phyloP scores from a whole-genome alignment of 1,140 invertebrate species.

The Thrips palmi region DNA sequence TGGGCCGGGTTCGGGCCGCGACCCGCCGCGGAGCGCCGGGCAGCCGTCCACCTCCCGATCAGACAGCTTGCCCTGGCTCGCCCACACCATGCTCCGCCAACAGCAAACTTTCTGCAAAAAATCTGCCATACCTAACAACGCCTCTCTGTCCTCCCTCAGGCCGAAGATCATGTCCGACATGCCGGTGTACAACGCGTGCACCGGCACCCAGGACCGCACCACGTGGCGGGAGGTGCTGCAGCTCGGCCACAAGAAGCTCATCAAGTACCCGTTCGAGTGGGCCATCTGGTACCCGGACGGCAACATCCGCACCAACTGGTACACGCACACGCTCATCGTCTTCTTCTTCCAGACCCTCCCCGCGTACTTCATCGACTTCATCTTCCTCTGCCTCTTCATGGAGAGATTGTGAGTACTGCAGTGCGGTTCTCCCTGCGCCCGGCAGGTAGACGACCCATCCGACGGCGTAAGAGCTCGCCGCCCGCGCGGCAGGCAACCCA shows the following conservation, averaged over 20 bases:
- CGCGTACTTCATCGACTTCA: conserved; percentile 38
- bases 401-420: conserved; percentile 39
- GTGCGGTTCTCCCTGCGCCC: neutral
- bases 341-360: conserved; percentile 39
- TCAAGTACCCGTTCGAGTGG: conserved; percentile 32
- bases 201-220: conserved; percentile 37
- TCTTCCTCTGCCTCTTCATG: conserved; percentile 32
- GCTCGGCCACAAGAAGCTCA: conserved; percentile 20
- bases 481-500: neutral
- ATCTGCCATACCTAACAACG: neutral
- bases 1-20: too few species aligned
- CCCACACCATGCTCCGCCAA: conserved; percentile 1
- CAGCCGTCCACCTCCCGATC: too few species aligned
- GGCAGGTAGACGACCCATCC: neutral
- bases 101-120: neutral
- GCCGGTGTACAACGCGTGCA: conserved; percentile 54
- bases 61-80: too few species aligned
- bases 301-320: conserved; percentile 32
- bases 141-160: neutral
- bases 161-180: conserved; percentile 17
- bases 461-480: neutral
- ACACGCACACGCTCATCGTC: conserved; percentile 31
- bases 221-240: conserved; percentile 45
- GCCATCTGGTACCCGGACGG: conserved; percentile 43
- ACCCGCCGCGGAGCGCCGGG: too few species aligned